phyloP scores from a whole-genome alignment of 2,113 vertebrate species.

The Elephas maximus region DNA sequence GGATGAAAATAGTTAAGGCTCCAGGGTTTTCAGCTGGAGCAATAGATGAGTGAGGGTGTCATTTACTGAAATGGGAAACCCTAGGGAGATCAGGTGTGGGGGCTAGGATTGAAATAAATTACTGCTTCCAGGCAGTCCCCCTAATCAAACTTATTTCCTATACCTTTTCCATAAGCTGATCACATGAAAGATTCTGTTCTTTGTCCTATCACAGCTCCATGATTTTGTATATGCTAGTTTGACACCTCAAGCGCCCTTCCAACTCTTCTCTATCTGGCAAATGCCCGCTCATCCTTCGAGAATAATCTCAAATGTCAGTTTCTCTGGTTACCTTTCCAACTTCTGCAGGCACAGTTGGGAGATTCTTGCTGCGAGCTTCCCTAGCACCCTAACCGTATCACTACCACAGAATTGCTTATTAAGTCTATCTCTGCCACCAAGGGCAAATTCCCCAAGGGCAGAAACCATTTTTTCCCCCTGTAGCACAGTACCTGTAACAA shows the following conservation, averaged over 20 bases:
- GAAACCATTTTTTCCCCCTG: not conserved
- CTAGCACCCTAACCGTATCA: not conserved
- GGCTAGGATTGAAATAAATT: not conserved
- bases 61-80: not conserved
- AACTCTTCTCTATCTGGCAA: conserved; percentile 35
- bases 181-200: not conserved
- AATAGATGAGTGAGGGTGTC: not conserved
- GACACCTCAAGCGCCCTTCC: not conserved
- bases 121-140: not conserved
- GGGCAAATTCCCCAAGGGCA: conserved; percentile 21
- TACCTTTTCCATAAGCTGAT: not conserved
- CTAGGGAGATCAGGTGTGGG: not conserved
- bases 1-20: not conserved
- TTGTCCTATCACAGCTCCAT: not conserved
- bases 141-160: not conserved
- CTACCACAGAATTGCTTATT: not conserved
- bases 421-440: not conserved
- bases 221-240: not conserved
- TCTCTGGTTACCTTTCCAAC: conserved; percentile 30
- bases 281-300: conserved; percentile 62
- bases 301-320: conserved; percentile 68
- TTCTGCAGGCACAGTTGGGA: conserved; percentile 46
- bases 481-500: not conserved
- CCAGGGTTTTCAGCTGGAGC: not conserved
- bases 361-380: not conserved